Conservation (phyloP, 2,888 invertebrate species). For the Carpatolechia fugitivella region DNA sequence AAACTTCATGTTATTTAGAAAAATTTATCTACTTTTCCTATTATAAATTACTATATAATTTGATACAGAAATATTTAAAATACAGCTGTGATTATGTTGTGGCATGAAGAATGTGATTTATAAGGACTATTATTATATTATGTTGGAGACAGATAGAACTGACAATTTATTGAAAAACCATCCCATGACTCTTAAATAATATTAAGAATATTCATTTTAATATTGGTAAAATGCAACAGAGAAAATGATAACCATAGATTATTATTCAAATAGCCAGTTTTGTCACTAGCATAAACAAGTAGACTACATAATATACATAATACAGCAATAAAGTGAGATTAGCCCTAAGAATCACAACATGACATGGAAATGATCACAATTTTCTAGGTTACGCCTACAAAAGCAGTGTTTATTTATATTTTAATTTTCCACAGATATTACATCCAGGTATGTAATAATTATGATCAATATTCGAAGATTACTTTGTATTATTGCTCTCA, state of each 20-base stretch:
- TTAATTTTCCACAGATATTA: not conserved
- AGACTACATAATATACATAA: too few species aligned
- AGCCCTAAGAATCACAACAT: conserved; percentile 30
- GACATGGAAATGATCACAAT: conserved; percentile 3
- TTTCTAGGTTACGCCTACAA: not conserved
- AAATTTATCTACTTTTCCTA: conserved; percentile 55
- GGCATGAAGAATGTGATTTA: conserved; percentile 29
- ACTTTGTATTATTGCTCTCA: conserved; percentile 7
- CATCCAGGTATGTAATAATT: conserved; percentile 4
- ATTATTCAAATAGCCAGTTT: too few species aligned
- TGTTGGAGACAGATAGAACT: too few species aligned
- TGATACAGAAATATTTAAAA: conserved; percentile 42
- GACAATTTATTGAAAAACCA: too few species aligned
- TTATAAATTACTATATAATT: conserved; percentile 39
- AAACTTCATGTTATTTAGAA: conserved; percentile 38
- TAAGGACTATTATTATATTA: not conserved
- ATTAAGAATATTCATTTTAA: too few species aligned
- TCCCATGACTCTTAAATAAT: too few species aligned
- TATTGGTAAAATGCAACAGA: too few species aligned
- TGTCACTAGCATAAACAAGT: too few species aligned
- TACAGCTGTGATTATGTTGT: conserved; percentile 40
- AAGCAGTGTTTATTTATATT: conserved; percentile 6
- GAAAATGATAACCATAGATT: too few species aligned
- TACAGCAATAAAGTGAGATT: conserved; percentile 32
- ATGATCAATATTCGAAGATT: not conserved